These are phyloP conservation scores for Catharus minimus DNA, from an alignment of 2,113 vertebrate genomes.

Conservation along the genomic window DNA sequence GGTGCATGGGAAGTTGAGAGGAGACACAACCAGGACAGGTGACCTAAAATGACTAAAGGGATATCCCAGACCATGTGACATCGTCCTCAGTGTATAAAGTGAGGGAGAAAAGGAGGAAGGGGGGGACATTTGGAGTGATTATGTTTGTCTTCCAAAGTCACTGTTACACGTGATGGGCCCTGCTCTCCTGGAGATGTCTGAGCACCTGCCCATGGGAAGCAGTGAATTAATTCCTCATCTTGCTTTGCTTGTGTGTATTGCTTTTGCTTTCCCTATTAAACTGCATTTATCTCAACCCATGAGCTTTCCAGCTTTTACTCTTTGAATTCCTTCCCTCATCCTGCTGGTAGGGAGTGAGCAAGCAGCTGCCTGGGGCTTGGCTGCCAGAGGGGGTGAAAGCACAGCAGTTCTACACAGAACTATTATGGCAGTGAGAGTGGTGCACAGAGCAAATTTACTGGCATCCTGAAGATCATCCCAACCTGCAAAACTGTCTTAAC, in stretches of 20 bases:
- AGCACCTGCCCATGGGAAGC: not conserved
- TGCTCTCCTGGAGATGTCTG: not conserved
- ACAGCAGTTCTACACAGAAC: not conserved
- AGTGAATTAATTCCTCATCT: not conserved
- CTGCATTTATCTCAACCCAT: not conserved
- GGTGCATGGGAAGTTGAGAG: not conserved
- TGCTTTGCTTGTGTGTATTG: not conserved
- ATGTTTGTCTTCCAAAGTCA: not conserved
- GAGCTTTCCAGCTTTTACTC: not conserved
- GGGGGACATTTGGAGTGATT: not conserved
- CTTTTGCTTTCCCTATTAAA: not conserved
- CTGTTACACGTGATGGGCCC: fast-evolving
- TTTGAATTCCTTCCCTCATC: not conserved
- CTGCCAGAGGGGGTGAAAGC: not conserved
- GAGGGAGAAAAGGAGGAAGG: not conserved
- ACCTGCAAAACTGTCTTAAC: not conserved
- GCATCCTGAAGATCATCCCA: not conserved
- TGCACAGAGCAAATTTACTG: not conserved
- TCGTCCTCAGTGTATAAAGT: not conserved
- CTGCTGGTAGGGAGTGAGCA: not conserved
- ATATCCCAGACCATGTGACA: not conserved
- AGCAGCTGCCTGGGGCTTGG: not conserved
- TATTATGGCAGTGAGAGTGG: not conserved
- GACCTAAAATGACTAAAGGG: not conserved
- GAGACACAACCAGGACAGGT: not conserved